Evolutionary conservation across 2,113 vertebrate species (phyloP), one percentile per base, ranked within the genome.

Genomic region (Psophia crepitans): DNA sequence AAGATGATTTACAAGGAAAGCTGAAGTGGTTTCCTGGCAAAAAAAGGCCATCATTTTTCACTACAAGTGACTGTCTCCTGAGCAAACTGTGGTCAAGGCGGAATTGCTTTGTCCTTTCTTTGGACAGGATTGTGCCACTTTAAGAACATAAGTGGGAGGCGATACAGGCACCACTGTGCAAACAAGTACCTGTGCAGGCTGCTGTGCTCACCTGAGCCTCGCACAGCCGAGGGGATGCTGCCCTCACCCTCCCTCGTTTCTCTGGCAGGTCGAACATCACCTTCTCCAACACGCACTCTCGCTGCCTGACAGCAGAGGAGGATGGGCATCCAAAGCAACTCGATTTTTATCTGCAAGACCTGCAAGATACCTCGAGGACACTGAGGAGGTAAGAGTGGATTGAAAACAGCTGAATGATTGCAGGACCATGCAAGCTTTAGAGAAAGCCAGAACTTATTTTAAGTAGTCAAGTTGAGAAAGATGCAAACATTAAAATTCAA

Each of bases 81-180:
- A 28, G 41, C 44, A 76, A 76, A 6, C 27, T 1, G 48, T 4
- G 5, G 28, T 8, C 39, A 15, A 17, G 30, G 41, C n/a, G 60
- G 37, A 12, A 22, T 11, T 1, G 23, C 46, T 37, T 68, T 37
- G 39, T 7, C 6, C 6, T 57, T 23, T 35, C 70, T 46, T 41
- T 9, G 33, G 71, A 41, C 35, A 23, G 46, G 73, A 24, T 24
- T 6, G 46, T 90, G 82, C 90, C 89, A 2, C 97, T 94, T 97
- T 97, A 97, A 95, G 94, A 89, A 3, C 69, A 2, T 28, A 6
- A 11, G 87, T 57, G 94, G 95, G 92, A 93, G 96, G 95, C 0
- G 75, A 56, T 21, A 39, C 5, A 57, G 53, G 54, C 64, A 37
- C 53, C n/a, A 0, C 51, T 6, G 53, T 19, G 9, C 78, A 63